Percentiles rank a stretch among this genome's conserved stretches.
Evolutionary conservation across 2,888 invertebrate species (phyloP).

Genomic region (Creontiades dilutus): DNA sequence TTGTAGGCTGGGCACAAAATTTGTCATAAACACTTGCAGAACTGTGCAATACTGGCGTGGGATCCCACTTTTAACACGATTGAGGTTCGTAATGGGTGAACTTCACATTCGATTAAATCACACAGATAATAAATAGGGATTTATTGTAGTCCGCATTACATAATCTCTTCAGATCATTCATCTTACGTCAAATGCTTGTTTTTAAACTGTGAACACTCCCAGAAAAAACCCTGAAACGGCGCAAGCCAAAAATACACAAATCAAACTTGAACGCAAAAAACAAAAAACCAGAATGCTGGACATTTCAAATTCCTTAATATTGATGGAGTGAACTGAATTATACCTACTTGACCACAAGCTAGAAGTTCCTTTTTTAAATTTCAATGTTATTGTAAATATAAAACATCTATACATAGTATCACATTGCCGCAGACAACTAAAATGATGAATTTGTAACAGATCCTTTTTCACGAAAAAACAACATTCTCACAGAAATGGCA

Average conservation of each 20-base stretch:
- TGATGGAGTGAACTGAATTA: not conserved
- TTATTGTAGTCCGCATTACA: slow-evolving; percentile 33
- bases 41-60: too few relatives aligned
- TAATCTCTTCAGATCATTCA: slow-evolving; percentile 23
- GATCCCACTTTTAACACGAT: too few relatives aligned
- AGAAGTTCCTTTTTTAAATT: not conserved
- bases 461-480: slow-evolving; percentile 15
- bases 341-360: too few relatives aligned
- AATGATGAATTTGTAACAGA: not conserved
- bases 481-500: slow-evolving; percentile 53
- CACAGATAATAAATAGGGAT: slow-evolving; percentile 38
- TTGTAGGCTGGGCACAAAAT: too few relatives aligned
- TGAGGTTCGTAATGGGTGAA: too few relatives aligned
- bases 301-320: not conserved
- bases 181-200: slow-evolving; percentile 3
- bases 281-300: not conserved
- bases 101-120: too few relatives aligned
- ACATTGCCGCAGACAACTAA: slow-evolving; percentile 30
- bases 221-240: not conserved
- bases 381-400: not conserved
- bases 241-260: slow-evolving; percentile 1
- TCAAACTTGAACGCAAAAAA: not conserved
- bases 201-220: not conserved
- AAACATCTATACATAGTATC: slow-evolving; percentile 55
- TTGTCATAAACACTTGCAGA: too few relatives aligned